Evolutionary conservation across 2,113 vertebrate species (phyloP).

Genomic region (Gadus macrocephalus): DNA sequence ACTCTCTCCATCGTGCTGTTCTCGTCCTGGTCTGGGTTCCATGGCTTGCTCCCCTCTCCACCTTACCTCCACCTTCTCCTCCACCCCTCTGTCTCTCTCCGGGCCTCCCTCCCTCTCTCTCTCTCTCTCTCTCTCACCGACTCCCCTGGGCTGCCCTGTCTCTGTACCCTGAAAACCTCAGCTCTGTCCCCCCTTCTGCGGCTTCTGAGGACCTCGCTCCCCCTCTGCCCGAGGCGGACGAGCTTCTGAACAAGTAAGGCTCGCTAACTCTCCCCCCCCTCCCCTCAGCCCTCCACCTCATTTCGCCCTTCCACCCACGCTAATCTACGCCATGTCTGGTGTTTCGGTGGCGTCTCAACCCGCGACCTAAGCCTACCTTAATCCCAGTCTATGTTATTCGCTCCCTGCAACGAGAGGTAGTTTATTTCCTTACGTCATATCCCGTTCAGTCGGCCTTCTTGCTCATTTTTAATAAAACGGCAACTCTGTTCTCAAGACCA

Average conservation of each 20-base stretch:
- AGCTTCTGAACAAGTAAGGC: conserved; percentile 92
- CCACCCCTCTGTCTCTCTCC: not conserved
- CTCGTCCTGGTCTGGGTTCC: conserved; percentile 4
- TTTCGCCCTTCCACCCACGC: not conserved
- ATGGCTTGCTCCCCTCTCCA: conserved; percentile 6
- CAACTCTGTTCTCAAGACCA: too few relatives aligned
- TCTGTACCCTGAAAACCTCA: conserved; percentile 50
- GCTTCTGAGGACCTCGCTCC: conserved; percentile 81
- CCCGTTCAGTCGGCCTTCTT: too few relatives aligned
- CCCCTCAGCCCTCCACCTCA: not conserved
- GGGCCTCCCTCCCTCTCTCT: not conserved
- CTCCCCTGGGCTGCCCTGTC: conserved; percentile 6
- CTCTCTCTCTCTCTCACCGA: not conserved
- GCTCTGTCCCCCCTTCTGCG: conserved; percentile 71
- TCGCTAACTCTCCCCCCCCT: conserved; percentile 2
- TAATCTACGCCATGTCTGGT: too few relatives aligned
- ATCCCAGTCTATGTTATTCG: too few relatives aligned
- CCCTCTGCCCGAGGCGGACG: conserved; percentile 86
- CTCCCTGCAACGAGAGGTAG: too few relatives aligned
- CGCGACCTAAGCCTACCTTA: too few relatives aligned
- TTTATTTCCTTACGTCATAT: too few relatives aligned
- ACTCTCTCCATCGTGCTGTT: conserved; percentile 5
- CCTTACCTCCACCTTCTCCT: not conserved
- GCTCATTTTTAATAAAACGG: too few relatives aligned
- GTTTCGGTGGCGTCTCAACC: too few relatives aligned